phyloP scores from a whole-genome alignment of 2,113 vertebrate genomes.

The Phaethornis superciliosus region DNA sequence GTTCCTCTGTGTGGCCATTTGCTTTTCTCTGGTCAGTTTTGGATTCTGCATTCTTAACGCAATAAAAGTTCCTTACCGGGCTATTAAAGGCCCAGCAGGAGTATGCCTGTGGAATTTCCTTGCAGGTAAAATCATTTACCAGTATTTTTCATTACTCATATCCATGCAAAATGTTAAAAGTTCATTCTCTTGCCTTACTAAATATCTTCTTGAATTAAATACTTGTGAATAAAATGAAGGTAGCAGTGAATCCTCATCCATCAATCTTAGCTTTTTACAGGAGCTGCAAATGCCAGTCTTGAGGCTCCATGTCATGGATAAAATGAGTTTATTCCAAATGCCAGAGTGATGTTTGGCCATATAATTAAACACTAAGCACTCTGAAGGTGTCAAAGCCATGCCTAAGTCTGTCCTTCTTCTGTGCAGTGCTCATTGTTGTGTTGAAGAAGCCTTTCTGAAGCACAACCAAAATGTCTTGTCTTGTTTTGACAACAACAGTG shows the following conservation, averaged over 20 bases:
- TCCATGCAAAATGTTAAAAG: not conserved
- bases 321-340: not conserved
- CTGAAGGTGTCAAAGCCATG: not conserved
- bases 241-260: not conserved
- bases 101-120: conserved; percentile 94
- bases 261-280: not conserved
- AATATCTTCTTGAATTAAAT: not conserved
- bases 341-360: not conserved
- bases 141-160: not conserved
- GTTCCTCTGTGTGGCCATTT: conserved; percentile 86
- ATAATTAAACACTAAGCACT: not conserved
- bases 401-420: not conserved
- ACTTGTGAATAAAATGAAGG: not conserved
- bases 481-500: not conserved
- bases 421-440: not conserved
- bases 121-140: conserved; percentile 77
- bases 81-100: conserved; percentile 91
- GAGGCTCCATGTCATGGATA: not conserved
- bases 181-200: not conserved
- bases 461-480: not conserved
- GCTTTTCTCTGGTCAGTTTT: conserved; percentile 88
- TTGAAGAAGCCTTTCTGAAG: not conserved
- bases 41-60: conserved; percentile 93
- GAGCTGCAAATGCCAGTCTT: not conserved
- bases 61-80: conserved; percentile 90